Base-by-base conservation (phyloP, 2,797 vertebrate genomes). In the Cyclura pinguis region DNA sequence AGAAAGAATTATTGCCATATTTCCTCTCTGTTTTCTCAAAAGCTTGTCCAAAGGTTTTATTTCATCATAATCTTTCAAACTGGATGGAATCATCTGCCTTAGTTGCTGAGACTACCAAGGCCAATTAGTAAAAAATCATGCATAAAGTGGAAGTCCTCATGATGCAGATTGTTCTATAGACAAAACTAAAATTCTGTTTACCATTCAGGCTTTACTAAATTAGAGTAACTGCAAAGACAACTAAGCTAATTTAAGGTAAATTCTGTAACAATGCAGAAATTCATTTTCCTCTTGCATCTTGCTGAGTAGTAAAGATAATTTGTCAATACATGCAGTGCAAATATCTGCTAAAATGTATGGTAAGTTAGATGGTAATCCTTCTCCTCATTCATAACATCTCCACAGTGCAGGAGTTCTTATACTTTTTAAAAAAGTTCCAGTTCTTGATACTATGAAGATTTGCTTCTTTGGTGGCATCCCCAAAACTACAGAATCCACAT, bases 21-120 rank as follows among this genome's bases (percentile, higher is more conserved):
- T 47, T 62, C 47, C 50, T 59, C 14, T 86, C 59, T 4, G 8
- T 77, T 86, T 93, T 72, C 59, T 91, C 92, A 87, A 84, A 85
- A 85, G 0, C 13, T 84, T 89, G 92, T 90, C n/a, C 7, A 69
- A 77, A 89, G n/a, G 12, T 62, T 72, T 20, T 1, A 3, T 90
- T 88, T 93, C n/a, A 0, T 0, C 13, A 10, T 94, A 50, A 24
- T 35, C 6, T 89, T 92, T 87, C 88, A 90, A 92, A 90, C 77
- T 52, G 1, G 50, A 84, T 38, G 47, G 59, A 47, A 64, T 12
- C 32, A 18, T 1, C 0, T 83, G 35, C 35, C 83, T 87, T 90
- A 10, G 78, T 91, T 1, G 57, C 18, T 13, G 35, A 69, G 22
- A 1, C 4, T 62, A 52, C 55, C 57, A 87, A 92, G 87, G 35